Base-by-base conservation (phyloP, 2,797 vertebrate species). In the Threskiornis aethiopicus region DNA sequence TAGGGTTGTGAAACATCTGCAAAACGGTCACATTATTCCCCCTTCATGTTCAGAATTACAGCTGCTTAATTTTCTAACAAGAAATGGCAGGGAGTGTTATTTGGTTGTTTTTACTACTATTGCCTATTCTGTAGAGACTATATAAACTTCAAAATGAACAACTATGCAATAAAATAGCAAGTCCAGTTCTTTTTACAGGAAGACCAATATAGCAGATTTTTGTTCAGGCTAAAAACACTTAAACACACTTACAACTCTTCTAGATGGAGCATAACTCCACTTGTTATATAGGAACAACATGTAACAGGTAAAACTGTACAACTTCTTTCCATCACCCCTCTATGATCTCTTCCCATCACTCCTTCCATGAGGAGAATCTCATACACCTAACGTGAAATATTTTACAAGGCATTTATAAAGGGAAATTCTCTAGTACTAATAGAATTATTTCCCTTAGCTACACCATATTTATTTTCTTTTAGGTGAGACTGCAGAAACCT, bases 1-100 rank as follows among this genome's bases (percentile, higher is more conserved):
- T 81, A 90, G 35, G 78, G 49, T 91, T 82, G 81, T 89, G 82
- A 95, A 96, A 82, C 87, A 88, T 83, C 84, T 95, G 91, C 62
- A 88, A 95, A 96, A 94, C 2, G 5, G 49, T 89, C 64, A 81
- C 35, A 67, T 84, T 93, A 88, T 84, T 87, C 65, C 44, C 46
- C 37, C 39, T 95, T 89, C 79, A 84, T 72, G 72, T 90, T 88
- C 79, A 84, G 91, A 93, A 95, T 93, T 91, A 88, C 37, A 87
- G 81, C 29, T 91, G 82, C 39, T 76, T 94, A 84, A 91, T 93
- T 95, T 95, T 88, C 79, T 88, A 81, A 88, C n/a, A 88, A 61
- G 82, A 88, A 94, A 81, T 44, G n/a, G 28, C 19, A 85, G 35
- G 16, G 29, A 94, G 16, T 57, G 71, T 71, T 87, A 84, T 90